Conservation (phyloP, 2,113 vertebrate species). For the Pica pica region DNA sequence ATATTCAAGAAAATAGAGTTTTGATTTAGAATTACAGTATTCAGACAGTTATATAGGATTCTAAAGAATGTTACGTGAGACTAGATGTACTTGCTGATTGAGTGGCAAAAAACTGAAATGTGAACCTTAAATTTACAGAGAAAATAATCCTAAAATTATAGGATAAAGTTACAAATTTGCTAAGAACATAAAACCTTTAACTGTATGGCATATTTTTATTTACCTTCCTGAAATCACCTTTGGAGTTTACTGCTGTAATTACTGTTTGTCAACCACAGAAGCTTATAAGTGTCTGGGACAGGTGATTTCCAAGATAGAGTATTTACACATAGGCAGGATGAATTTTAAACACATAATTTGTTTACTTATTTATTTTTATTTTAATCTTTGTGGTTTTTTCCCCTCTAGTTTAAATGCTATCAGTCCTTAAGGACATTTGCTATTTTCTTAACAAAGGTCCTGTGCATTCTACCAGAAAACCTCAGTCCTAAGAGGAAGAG, state of each 20-base stretch:
- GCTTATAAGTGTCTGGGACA: background rate
- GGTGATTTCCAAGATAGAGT: background rate
- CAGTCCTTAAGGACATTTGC: background rate
- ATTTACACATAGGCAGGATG: background rate
- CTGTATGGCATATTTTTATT: background rate
- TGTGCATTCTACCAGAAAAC: background rate
- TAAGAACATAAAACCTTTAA: background rate
- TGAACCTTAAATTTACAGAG: background rate
- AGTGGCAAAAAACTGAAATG: background rate
- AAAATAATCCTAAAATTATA: background rate
- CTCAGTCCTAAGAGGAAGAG: background rate
- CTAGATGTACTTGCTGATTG: background rate
- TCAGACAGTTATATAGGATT: background rate
- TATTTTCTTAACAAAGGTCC: background rate
- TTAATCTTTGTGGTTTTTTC: background rate
- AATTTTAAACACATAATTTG: background rate
- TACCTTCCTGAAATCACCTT: background rate
- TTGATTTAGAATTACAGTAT: background rate
- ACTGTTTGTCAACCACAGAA: background rate
- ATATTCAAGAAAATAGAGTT: background rate
- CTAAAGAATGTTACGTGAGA: background rate
- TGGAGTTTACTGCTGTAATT: background rate
- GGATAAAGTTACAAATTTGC: background rate
- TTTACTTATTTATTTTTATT: background rate
- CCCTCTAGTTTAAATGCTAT: background rate